Conservation (phyloP, 2,113 vertebrate species). For the Bucco capensis region DNA sequence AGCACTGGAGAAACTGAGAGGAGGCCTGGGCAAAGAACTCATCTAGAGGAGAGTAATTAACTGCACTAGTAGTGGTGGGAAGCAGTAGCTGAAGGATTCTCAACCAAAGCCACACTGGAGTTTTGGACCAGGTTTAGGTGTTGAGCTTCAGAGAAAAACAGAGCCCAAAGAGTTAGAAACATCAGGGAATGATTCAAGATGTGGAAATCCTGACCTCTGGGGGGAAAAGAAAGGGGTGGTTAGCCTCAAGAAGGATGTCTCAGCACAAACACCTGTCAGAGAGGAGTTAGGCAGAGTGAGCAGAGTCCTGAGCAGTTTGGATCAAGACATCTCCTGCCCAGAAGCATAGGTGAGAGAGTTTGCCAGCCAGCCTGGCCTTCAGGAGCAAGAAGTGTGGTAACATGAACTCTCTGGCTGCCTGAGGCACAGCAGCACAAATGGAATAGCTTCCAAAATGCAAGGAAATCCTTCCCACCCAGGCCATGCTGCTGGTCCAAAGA, state of each 20-base stretch:
- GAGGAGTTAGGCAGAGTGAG: neutral
- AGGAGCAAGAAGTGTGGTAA: accelerated
- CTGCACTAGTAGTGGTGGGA: neutral
- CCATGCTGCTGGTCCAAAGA: neutral
- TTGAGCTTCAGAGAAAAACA: neutral
- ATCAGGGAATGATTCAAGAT: neutral
- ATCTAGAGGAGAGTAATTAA: neutral
- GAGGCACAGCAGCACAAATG: neutral
- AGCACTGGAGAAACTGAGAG: neutral
- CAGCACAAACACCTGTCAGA: neutral
- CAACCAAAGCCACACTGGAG: neutral
- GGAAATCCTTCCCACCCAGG: neutral
- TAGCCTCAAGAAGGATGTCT: neutral
- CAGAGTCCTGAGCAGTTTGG: neutral
- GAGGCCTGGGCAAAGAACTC: neutral
- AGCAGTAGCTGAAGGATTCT: too few species aligned
- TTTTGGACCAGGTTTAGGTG: neutral
- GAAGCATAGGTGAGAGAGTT: neutral
- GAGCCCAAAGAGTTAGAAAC: neutral
- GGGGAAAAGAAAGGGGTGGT: neutral
- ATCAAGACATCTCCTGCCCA: accelerated
- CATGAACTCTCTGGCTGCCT: neutral
- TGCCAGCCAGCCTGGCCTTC: neutral
- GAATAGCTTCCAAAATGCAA: neutral
- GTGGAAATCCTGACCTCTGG: neutral